These are phyloP conservation scores for Plecturocebus donacophilus DNA, from an alignment of 2,113 vertebrate genomes.

Conservation along the genomic window DNA sequence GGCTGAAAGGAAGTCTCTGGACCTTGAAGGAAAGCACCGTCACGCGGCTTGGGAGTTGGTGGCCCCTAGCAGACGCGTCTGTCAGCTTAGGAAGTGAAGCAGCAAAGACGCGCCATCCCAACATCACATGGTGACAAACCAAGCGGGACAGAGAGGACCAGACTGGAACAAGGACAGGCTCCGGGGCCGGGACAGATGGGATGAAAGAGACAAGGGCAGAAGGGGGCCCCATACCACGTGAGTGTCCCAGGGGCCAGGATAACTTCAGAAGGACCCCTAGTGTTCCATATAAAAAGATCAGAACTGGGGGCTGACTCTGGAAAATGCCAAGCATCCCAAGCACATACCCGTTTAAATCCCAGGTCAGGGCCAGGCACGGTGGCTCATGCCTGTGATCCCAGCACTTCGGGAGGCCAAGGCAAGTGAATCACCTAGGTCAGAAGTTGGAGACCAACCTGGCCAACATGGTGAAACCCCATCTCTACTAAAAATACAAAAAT, in stretches of 20 bases:
- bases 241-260: neutral
- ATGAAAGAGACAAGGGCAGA: neutral
- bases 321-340: neutral
- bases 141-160: neutral
- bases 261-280: neutral
- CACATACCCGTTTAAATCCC: neutral
- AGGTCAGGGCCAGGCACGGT: neutral
- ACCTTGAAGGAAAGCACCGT: neutral
- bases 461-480: neutral
- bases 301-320: neutral
- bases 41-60: neutral
- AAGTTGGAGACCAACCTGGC: neutral
- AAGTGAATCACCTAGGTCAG: neutral
- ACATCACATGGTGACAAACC: neutral
- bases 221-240: rapidly evolving
- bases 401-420: neutral
- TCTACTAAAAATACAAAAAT: neutral
- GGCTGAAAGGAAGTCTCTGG: neutral
- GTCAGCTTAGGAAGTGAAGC: neutral
- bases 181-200: neutral
- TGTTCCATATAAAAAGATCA: neutral
- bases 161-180: too few relatives aligned
- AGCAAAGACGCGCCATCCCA: neutral
- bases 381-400: neutral
- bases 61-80: neutral